phyloP scores from a whole-genome alignment of 2,797 vertebrate genomes.

The Acanthornis magna region DNA sequence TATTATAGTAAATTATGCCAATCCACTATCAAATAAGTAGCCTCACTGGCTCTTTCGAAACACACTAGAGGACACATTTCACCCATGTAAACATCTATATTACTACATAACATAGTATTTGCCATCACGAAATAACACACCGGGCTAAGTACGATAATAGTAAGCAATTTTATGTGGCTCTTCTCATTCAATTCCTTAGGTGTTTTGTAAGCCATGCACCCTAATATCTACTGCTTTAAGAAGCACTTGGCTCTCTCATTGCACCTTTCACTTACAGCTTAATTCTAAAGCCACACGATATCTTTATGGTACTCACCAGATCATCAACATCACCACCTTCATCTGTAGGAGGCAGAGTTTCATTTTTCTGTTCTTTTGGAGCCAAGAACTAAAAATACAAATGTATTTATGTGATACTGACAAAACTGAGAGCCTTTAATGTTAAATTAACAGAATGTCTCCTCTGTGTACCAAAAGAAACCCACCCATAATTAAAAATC shows the following conservation, averaged over 20 bases:
- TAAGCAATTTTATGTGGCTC: neutral
- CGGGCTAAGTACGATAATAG: slow-evolving; percentile 8
- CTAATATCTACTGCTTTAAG: neutral
- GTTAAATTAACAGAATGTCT: neutral
- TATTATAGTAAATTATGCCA: slow-evolving; percentile 43
- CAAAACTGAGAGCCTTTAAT: neutral
- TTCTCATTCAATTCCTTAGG: neutral
- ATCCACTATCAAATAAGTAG: slow-evolving; percentile 1
- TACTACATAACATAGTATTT: neutral
- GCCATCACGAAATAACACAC: slow-evolving; percentile 35
- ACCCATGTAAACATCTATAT: neutral
- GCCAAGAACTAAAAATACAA: slow-evolving; percentile 84
- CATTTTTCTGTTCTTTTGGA: slow-evolving; percentile 75
- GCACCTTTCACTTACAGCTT: neutral
- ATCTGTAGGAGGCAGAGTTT: slow-evolving; percentile 66
- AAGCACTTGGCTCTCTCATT: neutral
- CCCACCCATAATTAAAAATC: neutral
- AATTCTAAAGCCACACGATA: neutral
- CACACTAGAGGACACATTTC: neutral
- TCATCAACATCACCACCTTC: slow-evolving; percentile 92
- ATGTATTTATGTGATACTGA: neutral
- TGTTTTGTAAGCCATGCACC: neutral
- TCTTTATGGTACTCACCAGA: slow-evolving; percentile 79
- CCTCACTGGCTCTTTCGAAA: neutral
- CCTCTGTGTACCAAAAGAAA: neutral